Evolutionary conservation across 2,113 vertebrate species (phyloP), one percentile per base, ranked within the genome.

Genomic region (Leucopsar rothschildi): DNA sequence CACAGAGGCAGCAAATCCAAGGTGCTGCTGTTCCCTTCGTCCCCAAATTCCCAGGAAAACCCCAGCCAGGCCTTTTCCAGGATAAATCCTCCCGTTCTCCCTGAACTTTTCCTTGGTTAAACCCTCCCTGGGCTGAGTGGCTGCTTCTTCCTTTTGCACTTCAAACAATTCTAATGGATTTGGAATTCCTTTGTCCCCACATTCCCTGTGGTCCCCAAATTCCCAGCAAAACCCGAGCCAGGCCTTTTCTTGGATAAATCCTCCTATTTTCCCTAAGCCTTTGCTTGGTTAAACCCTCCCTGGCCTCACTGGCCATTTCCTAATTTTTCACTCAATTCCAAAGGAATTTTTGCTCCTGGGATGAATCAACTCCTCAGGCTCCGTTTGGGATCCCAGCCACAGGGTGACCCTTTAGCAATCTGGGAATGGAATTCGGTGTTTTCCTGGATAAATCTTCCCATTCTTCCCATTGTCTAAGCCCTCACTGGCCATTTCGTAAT

Each of bases 1-100:
- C 11, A 5, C 1, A 0, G 14, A 18, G 28, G 4, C 8, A 35
- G 42, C 7, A 28, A 42, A 37, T 4, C 20, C 50, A 10, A 57
- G 33, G 45, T 14, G 68, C 2, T 61, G 47, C 44, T 50, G 10
- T 16, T 56, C n/a, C 24, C 10, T 56, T 11, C 0, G 1, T 1
- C 9, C 23, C 40, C 22, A 18, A 3, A 45, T 45, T 83, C 47
- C 47, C 33, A 61, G 17, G 2, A 37, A 61, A 61, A 21, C 1
- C 13, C 27, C 66, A 37, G 8, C 13, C 56, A 37, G 66, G 47
- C 16, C 21, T 52, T 82, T 52, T 31, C 24, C 29, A 23, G 35
- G 42, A 49, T 0, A 50, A 77, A 77, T 31, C 57, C 15, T 75
- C 50, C 37, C 1, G 0, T 19, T 71, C 5, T 24, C 3, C 27